phyloP scores from a whole-genome alignment of 2,113 vertebrate species.

The Ailurus styani region DNA sequence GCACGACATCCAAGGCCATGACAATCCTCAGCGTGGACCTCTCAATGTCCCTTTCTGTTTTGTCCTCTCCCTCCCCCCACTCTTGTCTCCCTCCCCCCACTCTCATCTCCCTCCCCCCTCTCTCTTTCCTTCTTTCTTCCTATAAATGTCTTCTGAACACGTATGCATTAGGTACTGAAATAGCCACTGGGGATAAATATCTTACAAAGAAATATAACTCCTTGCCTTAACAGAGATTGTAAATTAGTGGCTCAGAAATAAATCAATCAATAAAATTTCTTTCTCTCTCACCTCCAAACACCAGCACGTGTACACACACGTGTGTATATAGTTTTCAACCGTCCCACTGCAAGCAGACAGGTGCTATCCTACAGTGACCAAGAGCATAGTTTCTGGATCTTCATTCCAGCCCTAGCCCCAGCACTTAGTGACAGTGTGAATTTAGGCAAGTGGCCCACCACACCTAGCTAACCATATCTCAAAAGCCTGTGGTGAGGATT shows the following conservation, averaged over 20 bases:
- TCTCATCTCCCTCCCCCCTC: accelerated
- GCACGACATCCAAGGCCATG: background rate
- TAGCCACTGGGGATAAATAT: background rate
- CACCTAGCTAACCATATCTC: background rate
- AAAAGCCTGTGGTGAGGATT: background rate
- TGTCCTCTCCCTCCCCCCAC: background rate
- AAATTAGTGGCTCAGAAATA: background rate
- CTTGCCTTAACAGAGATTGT: background rate
- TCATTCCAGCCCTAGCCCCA: background rate
- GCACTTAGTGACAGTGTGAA: background rate
- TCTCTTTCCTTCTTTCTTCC: background rate
- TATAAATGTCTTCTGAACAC: background rate
- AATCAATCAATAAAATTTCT: background rate
- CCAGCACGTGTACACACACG: accelerated
- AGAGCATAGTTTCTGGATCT: background rate
- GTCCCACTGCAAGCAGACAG: background rate
- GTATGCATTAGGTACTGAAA: background rate
- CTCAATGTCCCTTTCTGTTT: background rate
- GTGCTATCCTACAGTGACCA: accelerated
- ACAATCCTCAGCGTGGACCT: background rate
- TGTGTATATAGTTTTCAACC: background rate
- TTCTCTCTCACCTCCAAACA: background rate
- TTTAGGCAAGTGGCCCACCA: background rate
- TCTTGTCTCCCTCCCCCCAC: too few species aligned
- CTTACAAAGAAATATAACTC: background rate